These are phyloP conservation scores for Tympanuchus pallidicinctus DNA, from an alignment of 2,113 vertebrate species.

Conservation along the genomic window DNA sequence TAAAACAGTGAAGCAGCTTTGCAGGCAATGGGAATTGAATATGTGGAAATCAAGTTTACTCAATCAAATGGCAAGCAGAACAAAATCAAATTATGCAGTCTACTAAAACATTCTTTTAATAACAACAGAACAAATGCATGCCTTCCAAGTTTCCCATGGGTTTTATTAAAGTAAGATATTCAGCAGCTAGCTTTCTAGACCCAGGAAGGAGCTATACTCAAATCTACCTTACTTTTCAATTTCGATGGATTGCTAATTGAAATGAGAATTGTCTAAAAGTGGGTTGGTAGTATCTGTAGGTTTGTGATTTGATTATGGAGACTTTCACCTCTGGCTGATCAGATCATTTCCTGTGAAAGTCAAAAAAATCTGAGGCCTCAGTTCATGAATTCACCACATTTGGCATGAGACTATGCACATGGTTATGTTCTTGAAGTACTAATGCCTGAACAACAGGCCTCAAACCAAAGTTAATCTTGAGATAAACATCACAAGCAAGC, in stretches of 20 bases:
- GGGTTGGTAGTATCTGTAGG: constrained; percentile 15
- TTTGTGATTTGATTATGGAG: constrained; percentile 54
- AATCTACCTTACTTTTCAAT: constrained; percentile 48
- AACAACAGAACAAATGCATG: constrained; percentile 37
- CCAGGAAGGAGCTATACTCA: constrained; percentile 8
- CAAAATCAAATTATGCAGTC: constrained; percentile 49
- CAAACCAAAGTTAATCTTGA: too few relatives aligned
- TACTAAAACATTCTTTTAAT: constrained; percentile 57
- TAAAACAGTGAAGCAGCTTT: constrained; percentile 41
- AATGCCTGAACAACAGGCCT: too few relatives aligned
- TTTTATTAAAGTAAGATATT: constrained; percentile 54
- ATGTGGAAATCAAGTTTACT: constrained; percentile 45
- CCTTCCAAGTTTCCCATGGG: not conserved
- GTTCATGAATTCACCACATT: not conserved
- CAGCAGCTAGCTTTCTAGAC: constrained; percentile 11
- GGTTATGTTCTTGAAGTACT: not conserved
- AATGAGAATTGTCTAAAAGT: constrained; percentile 38
- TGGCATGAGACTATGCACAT: not conserved
- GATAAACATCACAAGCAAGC: too few relatives aligned
- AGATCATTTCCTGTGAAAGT: not conserved
- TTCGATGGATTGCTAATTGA: constrained; percentile 68
- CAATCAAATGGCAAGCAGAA: constrained; percentile 53
- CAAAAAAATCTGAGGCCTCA: not conserved
- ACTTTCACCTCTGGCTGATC: not conserved
- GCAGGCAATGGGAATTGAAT: constrained; percentile 7